A percentile compares a stretch with the other conserved stretches of the same genome.
Evolutionary conservation across 2,797 vertebrate species (phyloP).

Genomic region (Bradypodion ventrale): DNA sequence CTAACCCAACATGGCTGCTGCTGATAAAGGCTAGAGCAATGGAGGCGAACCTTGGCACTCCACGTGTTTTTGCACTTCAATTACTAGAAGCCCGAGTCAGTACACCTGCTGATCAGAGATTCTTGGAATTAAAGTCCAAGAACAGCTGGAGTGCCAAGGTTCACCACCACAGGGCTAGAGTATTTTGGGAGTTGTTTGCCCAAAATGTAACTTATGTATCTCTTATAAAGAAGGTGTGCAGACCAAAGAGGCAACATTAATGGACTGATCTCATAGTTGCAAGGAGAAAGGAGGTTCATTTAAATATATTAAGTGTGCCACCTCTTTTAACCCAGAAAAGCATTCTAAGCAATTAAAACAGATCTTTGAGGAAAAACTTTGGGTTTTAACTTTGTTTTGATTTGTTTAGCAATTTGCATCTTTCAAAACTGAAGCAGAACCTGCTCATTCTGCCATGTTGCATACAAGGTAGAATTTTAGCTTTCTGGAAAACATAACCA

Average conservation of each 20-base stretch:
- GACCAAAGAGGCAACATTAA: background rate
- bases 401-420: background rate
- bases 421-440: background rate
- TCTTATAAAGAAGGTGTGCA: background rate
- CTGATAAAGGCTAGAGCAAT: no score
- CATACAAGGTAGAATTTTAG: background rate
- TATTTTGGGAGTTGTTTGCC: no score
- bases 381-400: background rate
- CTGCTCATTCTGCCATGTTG: background rate
- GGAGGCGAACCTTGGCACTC: no score
- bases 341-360: background rate
- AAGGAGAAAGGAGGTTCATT: background rate
- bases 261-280: background rate
- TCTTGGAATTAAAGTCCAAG: no score
- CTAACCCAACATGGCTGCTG: no score
- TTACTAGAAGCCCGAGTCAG: no score
- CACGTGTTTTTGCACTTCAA: no score
- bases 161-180: no score
- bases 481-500: slow-evolving; percentile 36
- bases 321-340: background rate
- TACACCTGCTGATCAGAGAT: no score
- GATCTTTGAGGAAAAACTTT: no score
- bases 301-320: background rate
- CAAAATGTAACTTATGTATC: no score
- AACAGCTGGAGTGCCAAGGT: no score